Percentiles rank a stretch among this genome's conserved stretches.
phyloP scores from a whole-genome alignment of 1,140 invertebrate species.

The Onthophagus taurus region DNA sequence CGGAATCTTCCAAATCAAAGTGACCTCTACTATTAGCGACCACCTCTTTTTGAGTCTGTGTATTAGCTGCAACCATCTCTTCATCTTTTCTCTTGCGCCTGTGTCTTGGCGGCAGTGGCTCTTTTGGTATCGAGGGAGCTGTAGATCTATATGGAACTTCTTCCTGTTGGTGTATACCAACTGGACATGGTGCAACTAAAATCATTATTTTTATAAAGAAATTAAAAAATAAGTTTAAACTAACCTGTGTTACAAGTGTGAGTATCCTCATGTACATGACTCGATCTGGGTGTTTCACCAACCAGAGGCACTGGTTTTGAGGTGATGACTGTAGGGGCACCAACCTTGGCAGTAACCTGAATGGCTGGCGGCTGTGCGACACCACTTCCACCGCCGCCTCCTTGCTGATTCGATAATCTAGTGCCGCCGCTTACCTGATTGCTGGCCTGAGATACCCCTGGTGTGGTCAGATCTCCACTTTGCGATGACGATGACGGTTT shows the following conservation, averaged over 20 bases:
- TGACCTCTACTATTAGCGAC: constrained; percentile 40
- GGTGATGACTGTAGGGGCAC: constrained; percentile 17
- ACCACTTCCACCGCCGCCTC: constrained; percentile 3
- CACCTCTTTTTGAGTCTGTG: background rate
- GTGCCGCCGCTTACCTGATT: constrained; percentile 31
- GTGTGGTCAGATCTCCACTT: background rate
- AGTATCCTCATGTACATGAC: too few species aligned
- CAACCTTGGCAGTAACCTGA: constrained; percentile 1
- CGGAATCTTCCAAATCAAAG: constrained; percentile 71
- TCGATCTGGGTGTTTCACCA: too few species aligned
- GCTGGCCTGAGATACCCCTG: constrained; percentile 27
- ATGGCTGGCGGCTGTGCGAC: constrained; percentile 3
- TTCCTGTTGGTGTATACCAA: background rate
- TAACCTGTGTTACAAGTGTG: background rate
- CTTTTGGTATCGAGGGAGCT: constrained; percentile 16
- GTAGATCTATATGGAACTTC: background rate
- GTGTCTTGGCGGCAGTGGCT: constrained; percentile 30
- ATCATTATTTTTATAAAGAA: background rate
- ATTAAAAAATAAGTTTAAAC: background rate
- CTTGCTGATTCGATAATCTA: constrained; percentile 19
- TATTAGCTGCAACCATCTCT: constrained; percentile 20
- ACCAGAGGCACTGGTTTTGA: constrained; percentile 12
- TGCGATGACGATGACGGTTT: constrained; percentile 3
- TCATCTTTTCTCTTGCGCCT: constrained; percentile 41
- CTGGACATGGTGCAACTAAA: constrained; percentile 1